Evolutionary conservation across 2,888 invertebrate species (phyloP), one percentile per base, ranked within the genome.

Genomic region (Mallateleia sp.): DNA sequence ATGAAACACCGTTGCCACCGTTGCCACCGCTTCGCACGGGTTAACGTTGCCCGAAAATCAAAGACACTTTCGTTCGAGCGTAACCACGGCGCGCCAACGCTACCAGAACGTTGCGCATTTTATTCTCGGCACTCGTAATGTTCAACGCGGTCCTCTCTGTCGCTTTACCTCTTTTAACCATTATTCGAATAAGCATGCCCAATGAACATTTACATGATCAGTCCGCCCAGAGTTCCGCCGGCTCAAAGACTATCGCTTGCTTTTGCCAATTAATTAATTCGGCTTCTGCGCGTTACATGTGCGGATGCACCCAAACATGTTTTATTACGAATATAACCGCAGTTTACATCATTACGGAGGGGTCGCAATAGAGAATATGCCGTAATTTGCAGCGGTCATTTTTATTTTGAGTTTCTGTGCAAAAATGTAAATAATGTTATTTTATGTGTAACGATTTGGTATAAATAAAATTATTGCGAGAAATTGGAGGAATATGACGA

Each of bases 41-140:
- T 89, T 72, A 88, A 77, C 74, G 77, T 87, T 89, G 50, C 83
- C 85, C 90, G 91, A 91, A 92, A 91, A 93, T 91, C 92, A 90
- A 92, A 91, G 91, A 91, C 91, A 92, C 89, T 91, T 92, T 92
- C 88, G 90, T 74, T 84, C 88, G 85, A 86, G 88, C 79, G 88
- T 67, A 85, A 83, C 85, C 85, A 77, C 81, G 67, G 71, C 71
- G 54, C 28, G 38, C 72, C 78, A 74, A 74, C 34, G 75, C 75
- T 45, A 64, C 67, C 64, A 60, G 50, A 79, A 74, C 58, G 69
- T 18, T 47, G 69, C 83, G 75, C 87, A 88, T 85, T 82, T 80
- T 60, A 47, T 81, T 71, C 56, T 56, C 24, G 60, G 42, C 38
- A 25, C 28, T 32, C 52, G 42, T 64, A 64, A 64, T 72, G 62